phyloP scores from a whole-genome alignment of 2,113 vertebrate genomes.

The Opisthocomus hoazin region DNA sequence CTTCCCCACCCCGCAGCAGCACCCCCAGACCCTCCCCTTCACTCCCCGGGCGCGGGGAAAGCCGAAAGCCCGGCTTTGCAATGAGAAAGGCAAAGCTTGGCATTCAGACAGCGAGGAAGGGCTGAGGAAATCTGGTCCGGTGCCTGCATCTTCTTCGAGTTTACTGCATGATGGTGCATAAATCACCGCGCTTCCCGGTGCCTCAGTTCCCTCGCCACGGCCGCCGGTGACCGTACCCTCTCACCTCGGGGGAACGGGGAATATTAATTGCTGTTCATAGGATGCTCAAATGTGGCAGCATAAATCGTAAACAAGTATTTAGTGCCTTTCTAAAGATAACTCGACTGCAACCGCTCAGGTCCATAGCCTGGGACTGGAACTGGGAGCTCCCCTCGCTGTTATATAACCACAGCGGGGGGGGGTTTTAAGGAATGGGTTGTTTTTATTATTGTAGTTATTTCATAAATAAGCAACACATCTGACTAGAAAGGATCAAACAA shows the following conservation, averaged over 20 bases:
- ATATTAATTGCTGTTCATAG: background rate
- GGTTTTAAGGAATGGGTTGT: background rate
- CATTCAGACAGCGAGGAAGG: background rate
- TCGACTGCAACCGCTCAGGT: background rate
- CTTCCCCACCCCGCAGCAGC: background rate
- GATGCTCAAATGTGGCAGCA: background rate
- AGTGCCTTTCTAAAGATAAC: constrained; percentile 10
- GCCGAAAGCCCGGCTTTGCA: background rate
- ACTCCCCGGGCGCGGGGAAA: background rate
- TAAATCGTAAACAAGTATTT: constrained; percentile 1
- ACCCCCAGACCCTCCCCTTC: background rate
- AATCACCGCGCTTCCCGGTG: background rate
- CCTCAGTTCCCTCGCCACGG: background rate
- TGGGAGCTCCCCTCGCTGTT: background rate
- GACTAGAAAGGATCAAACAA: constrained; percentile 7
- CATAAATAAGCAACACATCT: background rate
- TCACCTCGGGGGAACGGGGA: background rate
- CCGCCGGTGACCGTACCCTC: background rate
- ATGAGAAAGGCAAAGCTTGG: background rate
- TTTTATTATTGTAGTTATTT: constrained; percentile 34
- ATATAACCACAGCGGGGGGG: background rate
- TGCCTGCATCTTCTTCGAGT: background rate
- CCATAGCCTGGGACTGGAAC: background rate
- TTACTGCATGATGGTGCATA: constrained; percentile 21
- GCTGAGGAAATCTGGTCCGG: background rate